phyloP scores from a whole-genome alignment of 2,888 invertebrate species.

The Agrotis puta region DNA sequence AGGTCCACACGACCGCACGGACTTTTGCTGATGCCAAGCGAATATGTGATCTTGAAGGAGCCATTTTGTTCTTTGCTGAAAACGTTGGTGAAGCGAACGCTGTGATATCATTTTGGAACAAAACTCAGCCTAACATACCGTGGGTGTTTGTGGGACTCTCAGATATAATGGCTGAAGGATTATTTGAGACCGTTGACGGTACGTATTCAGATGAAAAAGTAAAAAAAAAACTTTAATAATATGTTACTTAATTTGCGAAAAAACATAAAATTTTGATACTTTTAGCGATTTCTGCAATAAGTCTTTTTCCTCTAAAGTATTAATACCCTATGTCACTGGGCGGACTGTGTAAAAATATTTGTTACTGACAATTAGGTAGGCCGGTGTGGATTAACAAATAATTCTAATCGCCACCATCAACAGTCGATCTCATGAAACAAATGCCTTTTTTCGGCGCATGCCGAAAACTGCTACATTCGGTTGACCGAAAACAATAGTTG shows the following conservation, averaged over 20 bases:
- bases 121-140: slow-evolving; percentile 63
- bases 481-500: too few species aligned
- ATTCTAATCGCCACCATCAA: too few species aligned
- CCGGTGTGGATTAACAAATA: too few species aligned
- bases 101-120: slow-evolving; percentile 70
- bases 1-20: slow-evolving; percentile 77
- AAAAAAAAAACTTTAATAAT: too few species aligned
- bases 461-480: too few species aligned
- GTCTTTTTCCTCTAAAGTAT: not conserved
- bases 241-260: too few species aligned
- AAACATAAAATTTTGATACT: not conserved
- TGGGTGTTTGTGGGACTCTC: slow-evolving; percentile 75
- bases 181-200: slow-evolving; percentile 25
- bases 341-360: not conserved
- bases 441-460: too few species aligned
- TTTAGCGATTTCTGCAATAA: not conserved
- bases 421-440: too few species aligned
- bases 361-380: not conserved
- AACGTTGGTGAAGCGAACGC: slow-evolving; percentile 72
- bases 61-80: slow-evolving; percentile 78
- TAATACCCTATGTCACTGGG: not conserved
- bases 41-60: slow-evolving; percentile 77
- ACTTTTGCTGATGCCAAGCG: slow-evolving; percentile 77
- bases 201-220: slow-evolving; percentile 3
- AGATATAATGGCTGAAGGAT: slow-evolving; percentile 50